phyloP scores from a whole-genome alignment of 1,140 invertebrate genomes.

The Caligus rogercresseyi region DNA sequence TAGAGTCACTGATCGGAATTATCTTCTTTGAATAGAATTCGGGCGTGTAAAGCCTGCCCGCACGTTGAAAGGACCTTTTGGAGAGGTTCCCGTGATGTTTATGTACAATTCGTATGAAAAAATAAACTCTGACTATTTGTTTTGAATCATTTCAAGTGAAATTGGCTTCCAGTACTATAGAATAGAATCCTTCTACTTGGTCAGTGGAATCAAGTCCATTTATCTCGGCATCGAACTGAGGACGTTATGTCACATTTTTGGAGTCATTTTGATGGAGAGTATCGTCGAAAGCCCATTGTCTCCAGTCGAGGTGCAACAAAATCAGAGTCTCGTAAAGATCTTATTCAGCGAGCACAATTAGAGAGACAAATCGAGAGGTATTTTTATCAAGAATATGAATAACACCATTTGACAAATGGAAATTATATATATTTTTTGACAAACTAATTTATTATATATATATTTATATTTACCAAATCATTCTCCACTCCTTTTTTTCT shows the following conservation, averaged over 20 bases:
- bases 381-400: slow-evolving; percentile 20
- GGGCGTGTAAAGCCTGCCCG: no score
- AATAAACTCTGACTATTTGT: no score
- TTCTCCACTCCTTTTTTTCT: not conserved
- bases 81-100: no score
- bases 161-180: no score
- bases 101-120: no score
- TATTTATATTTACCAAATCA: slow-evolving; percentile 7
- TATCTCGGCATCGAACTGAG: not conserved
- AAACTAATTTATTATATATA: slow-evolving; percentile 8
- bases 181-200: no score
- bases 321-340: slow-evolving; percentile 49
- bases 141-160: no score
- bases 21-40: no score
- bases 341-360: slow-evolving; percentile 56
- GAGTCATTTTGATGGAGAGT: slow-evolving; percentile 65
- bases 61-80: no score
- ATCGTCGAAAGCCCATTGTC: slow-evolving; percentile 64
- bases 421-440: slow-evolving; percentile 11
- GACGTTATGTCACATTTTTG: not conserved
- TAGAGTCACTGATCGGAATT: no score
- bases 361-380: slow-evolving; percentile 72
- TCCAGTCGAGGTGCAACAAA: slow-evolving; percentile 69
- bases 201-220: no score
- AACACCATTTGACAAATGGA: not conserved